Evolutionary conservation across 2,797 vertebrate genomes (phyloP), one percentile per base, ranked within the genome.

Genomic region (Chelon labrosus): DNA sequence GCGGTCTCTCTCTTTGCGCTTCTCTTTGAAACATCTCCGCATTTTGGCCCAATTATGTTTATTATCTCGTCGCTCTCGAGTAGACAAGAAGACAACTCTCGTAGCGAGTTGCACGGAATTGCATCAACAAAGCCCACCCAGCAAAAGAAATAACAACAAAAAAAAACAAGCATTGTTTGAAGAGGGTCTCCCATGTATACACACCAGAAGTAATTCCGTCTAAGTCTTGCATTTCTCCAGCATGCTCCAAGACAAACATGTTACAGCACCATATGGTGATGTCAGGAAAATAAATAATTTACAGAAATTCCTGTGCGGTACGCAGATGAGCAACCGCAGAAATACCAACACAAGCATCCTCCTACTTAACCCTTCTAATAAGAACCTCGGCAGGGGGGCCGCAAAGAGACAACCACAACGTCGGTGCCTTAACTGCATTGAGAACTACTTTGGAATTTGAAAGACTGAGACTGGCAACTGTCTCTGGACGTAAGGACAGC

Each of bases 221-320:
- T 82, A 77, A 82, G 53, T 85, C 89, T 90, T 82, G 88, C 90
- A 86, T 88, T 92, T 88, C 84, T 84, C 72, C 71, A 65, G 82
- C n/a, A 73, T 64, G 86, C 89, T 91, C 84, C 88, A 91, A 91
- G 89, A 92, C 91, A 93, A 93, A 92, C 92, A 89, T 81, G 91
- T 83, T 78, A 82, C 88, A 66, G 77, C 88, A 63, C 87, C 92
- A 93, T 93, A 93, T 94, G 92, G 88, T 75, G 86, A 87, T 92
- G 91, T 92, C 91, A 94, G 89, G 85, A 91, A 93, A 94, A 94
- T 93, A 93, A 94, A 95, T 93, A 92, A 93, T 93, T 92, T 88
- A 93, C 72, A 90, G 81, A 87, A 89, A 92, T 88, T 85, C 86
- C 92, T 91, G 91, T 91, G 92, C 73, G 9, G 77, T 79, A 83